A percentile compares a stretch with the other conserved stretches of the same genome.
phyloP scores from a whole-genome alignment of 2,888 invertebrate genomes.

The Chaitophorus viminalis region DNA sequence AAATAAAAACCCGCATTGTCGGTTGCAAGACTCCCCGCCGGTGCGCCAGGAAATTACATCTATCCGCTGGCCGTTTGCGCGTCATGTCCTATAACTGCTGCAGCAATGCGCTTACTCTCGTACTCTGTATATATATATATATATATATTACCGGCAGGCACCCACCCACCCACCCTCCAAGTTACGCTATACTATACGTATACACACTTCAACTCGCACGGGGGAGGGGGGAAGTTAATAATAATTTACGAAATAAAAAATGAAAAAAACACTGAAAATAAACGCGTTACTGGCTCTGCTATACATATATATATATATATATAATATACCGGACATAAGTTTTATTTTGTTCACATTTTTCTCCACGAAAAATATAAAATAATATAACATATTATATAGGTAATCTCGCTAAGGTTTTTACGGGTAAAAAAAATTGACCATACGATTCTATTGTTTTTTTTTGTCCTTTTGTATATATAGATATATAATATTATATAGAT shows the following conservation, averaged over 20 bases:
- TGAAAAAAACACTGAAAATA: not conserved
- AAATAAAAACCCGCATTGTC: constrained; percentile 43
- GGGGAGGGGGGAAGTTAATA: not conserved
- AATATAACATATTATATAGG: too few species aligned
- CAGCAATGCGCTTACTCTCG: not conserved
- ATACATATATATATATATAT: too few species aligned
- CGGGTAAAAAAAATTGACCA: not conserved
- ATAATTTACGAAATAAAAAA: not conserved
- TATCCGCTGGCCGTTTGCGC: constrained; percentile 32
- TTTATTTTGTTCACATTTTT: not conserved
- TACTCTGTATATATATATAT: too few species aligned
- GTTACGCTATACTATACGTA: not conserved
- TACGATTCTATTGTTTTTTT: constrained; percentile 23
- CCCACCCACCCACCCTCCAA: not conserved
- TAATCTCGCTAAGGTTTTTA: not conserved
- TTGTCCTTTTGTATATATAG: not conserved
- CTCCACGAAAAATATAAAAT: constrained; percentile 2
- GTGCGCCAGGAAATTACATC: constrained; percentile 47
- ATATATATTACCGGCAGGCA: too few species aligned
- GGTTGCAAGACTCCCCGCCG: constrained; percentile 47
- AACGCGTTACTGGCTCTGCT: not conserved
- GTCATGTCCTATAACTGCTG: not conserved
- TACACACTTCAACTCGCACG: not conserved
- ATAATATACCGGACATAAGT: not conserved
- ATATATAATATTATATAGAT: too few species aligned